phyloP scores from a whole-genome alignment of 1,140 invertebrate genomes.

The Brachystomella parvula region DNA sequence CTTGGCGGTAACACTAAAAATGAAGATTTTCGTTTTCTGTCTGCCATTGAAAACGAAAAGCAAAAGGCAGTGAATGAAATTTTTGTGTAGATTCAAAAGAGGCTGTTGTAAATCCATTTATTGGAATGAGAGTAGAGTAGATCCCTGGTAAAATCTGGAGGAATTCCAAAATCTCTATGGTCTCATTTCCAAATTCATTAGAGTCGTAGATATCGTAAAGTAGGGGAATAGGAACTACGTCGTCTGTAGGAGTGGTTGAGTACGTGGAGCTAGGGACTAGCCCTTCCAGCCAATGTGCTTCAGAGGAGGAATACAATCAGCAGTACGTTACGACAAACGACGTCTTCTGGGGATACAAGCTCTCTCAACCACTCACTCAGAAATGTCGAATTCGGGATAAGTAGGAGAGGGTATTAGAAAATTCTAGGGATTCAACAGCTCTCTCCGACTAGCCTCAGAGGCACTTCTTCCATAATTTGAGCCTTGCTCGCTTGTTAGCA shows the following conservation, averaged over 20 bases:
- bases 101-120: too few species aligned
- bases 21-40: too few species aligned
- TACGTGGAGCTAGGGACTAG: background rate
- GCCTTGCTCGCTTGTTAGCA: too few species aligned
- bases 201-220: slow-evolving; percentile 1
- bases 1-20: background rate
- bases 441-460: too few species aligned
- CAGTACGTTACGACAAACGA: background rate
- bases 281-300: background rate
- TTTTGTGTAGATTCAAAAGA: too few species aligned
- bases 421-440: too few species aligned
- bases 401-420: too few species aligned
- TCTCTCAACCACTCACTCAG: too few species aligned
- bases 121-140: too few species aligned
- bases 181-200: slow-evolving; percentile 6
- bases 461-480: too few species aligned
- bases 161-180: background rate
- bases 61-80: background rate
- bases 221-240: background rate
- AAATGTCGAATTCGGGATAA: too few species aligned
- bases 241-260: background rate
- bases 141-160: background rate
- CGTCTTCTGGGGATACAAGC: background rate
- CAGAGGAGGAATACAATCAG: background rate
- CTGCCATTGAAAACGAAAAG: background rate